Conservation (phyloP, 2,113 vertebrate genomes). For the Rhinolophus sinicus region DNA sequence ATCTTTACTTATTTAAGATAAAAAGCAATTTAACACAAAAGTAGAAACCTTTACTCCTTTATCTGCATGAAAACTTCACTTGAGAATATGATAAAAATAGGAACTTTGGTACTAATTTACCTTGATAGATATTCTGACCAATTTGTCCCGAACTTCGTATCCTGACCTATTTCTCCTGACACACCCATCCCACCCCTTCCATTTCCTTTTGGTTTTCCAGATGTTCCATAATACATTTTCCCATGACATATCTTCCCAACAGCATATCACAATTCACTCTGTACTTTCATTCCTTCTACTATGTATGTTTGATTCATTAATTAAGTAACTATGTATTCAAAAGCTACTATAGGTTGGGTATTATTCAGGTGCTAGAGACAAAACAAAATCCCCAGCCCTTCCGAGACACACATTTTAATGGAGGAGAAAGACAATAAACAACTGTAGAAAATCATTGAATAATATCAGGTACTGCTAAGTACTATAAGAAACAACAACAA, state of each 20-base stretch:
- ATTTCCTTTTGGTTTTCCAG: not conserved
- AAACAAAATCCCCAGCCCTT: not conserved
- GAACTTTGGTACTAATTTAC: not conserved
- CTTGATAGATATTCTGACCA: not conserved
- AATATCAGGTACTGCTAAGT: not conserved
- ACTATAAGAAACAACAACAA: not conserved
- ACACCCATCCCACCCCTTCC: not conserved
- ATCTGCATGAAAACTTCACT: not conserved
- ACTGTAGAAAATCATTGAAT: not conserved
- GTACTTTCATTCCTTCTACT: not conserved
- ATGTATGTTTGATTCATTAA: not conserved
- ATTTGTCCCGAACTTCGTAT: not conserved
- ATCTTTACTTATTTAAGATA: conserved; percentile 27
- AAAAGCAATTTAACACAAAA: conserved; percentile 12
- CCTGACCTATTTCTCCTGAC: not conserved
- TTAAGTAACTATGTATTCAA: not conserved
- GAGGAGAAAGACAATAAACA: not conserved
- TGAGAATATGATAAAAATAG: not conserved
- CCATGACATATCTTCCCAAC: not conserved
- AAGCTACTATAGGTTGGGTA: not conserved
- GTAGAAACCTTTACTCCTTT: not conserved
- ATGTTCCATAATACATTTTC: not conserved
- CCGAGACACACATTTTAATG: not conserved
- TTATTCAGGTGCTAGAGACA: not conserved
- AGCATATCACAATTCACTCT: not conserved